phyloP scores from a whole-genome alignment of 2,797 vertebrate species.

The Hirundo rustica region DNA sequence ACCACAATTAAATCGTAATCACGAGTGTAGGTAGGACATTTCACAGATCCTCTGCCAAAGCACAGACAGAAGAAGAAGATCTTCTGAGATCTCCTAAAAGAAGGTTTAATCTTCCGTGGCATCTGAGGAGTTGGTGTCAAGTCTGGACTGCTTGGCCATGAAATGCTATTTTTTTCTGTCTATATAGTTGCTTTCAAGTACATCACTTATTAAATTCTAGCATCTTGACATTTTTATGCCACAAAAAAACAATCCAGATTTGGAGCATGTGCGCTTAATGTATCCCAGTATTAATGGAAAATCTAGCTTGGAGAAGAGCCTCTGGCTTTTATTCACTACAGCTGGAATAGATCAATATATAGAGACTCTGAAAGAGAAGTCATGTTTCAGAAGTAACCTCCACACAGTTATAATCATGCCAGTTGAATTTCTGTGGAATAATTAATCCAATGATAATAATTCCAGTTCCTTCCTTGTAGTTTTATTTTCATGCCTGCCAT shows the following conservation, averaged over 20 bases:
- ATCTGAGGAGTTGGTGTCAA: background rate
- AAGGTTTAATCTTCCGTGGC: background rate
- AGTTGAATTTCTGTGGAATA: slow-evolving; percentile 34
- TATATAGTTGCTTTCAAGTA: background rate
- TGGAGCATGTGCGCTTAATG: background rate
- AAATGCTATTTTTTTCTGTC: background rate
- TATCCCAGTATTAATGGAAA: slow-evolving; percentile 24
- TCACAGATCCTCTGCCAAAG: background rate
- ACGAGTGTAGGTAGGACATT: background rate
- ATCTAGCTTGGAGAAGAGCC: background rate
- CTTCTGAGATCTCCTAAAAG: background rate
- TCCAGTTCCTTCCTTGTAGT: slow-evolving; percentile 21
- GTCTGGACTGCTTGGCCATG: background rate
- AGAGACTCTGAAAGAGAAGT: slow-evolving; percentile 16
- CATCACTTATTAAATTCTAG: background rate
- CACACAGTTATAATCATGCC: background rate
- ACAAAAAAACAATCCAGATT: slow-evolving; percentile 2
- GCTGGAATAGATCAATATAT: slow-evolving; percentile 41
- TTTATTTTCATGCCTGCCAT: slow-evolving; percentile 38
- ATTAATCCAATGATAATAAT: slow-evolving; percentile 25
- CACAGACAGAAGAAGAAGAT: background rate
- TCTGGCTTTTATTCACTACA: background rate
- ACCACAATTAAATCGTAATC: slow-evolving; percentile 1
- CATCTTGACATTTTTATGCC: background rate
- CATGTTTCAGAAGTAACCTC: slow-evolving; percentile 21